Evolutionary conservation across 2,888 invertebrate species (phyloP).

Genomic region (Drosophila pseudotakahashii): DNA sequence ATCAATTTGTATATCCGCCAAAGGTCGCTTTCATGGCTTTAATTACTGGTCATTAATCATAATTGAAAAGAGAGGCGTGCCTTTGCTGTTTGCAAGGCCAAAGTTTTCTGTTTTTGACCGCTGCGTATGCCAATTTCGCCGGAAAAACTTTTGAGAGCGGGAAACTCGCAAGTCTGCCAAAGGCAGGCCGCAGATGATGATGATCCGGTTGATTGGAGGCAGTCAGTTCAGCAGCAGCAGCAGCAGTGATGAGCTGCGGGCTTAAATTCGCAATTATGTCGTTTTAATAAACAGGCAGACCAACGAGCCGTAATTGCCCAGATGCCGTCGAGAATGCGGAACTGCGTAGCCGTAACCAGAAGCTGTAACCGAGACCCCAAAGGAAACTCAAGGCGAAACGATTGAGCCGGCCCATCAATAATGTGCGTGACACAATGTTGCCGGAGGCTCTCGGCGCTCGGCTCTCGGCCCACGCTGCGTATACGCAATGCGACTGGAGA

Average conservation of each 20-base stretch:
- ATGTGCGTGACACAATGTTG: constrained; percentile 59
- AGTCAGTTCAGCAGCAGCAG: constrained; percentile 35
- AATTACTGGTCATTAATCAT: constrained; percentile 59
- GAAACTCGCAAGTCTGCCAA: constrained; percentile 12
- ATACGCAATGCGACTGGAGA: constrained; percentile 57
- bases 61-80: constrained; percentile 53
- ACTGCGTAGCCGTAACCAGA: constrained; percentile 3
- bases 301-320: constrained; percentile 60
- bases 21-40: constrained; percentile 44
- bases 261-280: constrained; percentile 72
- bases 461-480: constrained; percentile 44
- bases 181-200: constrained; percentile 54
- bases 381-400: constrained; percentile 32
- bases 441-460: constrained; percentile 41
- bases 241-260: no score
- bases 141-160: constrained; percentile 46
- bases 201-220: constrained; percentile 40
- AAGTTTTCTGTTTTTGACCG: constrained; percentile 31
- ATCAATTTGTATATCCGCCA: constrained; percentile 38
- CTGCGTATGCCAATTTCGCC: constrained; percentile 21
- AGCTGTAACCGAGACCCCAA: constrained; percentile 30
- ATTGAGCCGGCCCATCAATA: constrained; percentile 47
- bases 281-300: constrained; percentile 64
- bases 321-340: constrained; percentile 20
- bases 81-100: constrained; percentile 11